Conservation (phyloP, 2,797 vertebrate genomes). For the Gephyroberyx darwinii region DNA sequence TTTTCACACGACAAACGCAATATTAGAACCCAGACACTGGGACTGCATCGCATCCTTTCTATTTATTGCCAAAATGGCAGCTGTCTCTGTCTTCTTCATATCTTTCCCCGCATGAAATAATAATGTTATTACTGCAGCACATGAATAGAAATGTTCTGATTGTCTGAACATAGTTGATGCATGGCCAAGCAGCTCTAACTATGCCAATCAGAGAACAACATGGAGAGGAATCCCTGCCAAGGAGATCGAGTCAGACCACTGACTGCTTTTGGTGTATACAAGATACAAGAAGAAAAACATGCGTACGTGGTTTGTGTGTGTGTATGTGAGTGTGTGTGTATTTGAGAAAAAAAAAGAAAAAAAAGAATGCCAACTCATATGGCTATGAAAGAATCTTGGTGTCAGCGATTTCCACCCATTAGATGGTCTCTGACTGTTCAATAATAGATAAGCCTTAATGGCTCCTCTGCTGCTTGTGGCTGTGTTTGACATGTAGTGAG, state of each 20-base stretch:
- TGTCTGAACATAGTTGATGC: slow-evolving; percentile 28
- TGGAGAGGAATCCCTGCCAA: background rate
- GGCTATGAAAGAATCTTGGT: slow-evolving; percentile 59
- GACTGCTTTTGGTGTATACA: slow-evolving; percentile 31
- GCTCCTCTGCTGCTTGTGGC: slow-evolving; percentile 69
- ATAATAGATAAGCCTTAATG: slow-evolving; percentile 83
- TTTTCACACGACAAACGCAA: no score
- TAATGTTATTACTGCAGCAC: slow-evolving; percentile 39
- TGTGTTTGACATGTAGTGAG: slow-evolving; percentile 71
- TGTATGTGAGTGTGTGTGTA: slow-evolving; percentile 12
- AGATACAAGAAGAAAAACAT: slow-evolving; percentile 36
- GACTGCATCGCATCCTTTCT: slow-evolving; percentile 34
- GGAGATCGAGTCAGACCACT: slow-evolving; percentile 31
- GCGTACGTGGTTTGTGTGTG: slow-evolving; percentile 1
- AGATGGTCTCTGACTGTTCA: slow-evolving; percentile 74
- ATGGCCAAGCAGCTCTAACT: slow-evolving; percentile 33
- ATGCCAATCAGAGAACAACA: slow-evolving; percentile 42
- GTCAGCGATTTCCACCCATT: slow-evolving; percentile 77
- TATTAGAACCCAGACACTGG: background rate
- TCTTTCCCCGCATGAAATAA: slow-evolving; percentile 61
- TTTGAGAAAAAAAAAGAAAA: background rate
- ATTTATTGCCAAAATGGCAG: slow-evolving; percentile 55
- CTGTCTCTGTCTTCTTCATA: slow-evolving; percentile 48
- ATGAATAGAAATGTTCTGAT: slow-evolving; percentile 40
- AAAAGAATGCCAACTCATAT: slow-evolving; percentile 53